Conservation (phyloP, 1,140 invertebrate species). For the Diprion similis region DNA sequence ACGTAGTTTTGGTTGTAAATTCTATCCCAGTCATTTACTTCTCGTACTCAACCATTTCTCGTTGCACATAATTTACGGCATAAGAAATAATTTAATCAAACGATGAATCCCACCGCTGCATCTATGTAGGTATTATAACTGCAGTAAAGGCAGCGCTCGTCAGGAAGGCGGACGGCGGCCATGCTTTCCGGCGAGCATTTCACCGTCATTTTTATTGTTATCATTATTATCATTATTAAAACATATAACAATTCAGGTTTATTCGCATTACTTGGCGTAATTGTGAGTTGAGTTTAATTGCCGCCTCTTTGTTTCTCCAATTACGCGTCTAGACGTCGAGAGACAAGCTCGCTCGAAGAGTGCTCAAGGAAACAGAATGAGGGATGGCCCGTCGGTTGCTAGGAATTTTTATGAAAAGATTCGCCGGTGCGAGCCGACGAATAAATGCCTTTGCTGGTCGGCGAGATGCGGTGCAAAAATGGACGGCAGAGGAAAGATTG, state of each 20-base stretch:
- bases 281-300: conserved; percentile 46
- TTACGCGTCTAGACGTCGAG: conserved; percentile 46
- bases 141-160: no score
- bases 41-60: no score
- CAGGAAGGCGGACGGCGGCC: conserved; percentile 17
- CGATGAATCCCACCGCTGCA: background rate
- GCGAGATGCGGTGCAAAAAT: background rate
- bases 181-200: background rate
- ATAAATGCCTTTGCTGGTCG: conserved; percentile 18
- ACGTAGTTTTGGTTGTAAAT: no score
- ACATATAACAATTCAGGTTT: background rate
- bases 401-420: conserved; percentile 48
- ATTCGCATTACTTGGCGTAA: conserved; percentile 34
- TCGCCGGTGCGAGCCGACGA: conserved; percentile 16
- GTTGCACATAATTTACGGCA: no score
- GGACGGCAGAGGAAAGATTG: no score
- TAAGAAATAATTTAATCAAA: conserved; percentile 43
- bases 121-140: background rate
- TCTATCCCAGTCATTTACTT: no score
- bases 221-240: no score
- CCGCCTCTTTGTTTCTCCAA: conserved; percentile 56
- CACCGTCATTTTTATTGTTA: background rate
- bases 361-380: conserved; percentile 15
- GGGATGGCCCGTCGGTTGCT: conserved; percentile 10
- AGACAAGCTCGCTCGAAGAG: conserved; percentile 11